Evolutionary conservation across 2,888 invertebrate genomes (phyloP).

Genomic region (Oxycera nigricornis): DNA sequence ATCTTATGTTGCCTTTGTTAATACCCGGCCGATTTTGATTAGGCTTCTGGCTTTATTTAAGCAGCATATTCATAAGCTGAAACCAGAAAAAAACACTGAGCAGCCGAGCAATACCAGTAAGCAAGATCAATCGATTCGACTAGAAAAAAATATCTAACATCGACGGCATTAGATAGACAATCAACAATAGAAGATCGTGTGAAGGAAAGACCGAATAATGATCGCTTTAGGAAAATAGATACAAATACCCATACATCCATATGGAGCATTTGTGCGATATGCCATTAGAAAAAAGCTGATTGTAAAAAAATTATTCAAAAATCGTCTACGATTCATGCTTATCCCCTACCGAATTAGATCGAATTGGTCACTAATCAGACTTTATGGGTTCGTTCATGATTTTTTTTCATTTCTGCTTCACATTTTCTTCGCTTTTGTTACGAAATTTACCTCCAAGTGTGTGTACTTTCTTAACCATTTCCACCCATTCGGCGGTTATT

Average conservation of each 20-base stretch:
- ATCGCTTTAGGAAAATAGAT: neutral
- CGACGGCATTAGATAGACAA: neutral
- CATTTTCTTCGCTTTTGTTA: neutral
- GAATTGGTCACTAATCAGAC: constrained; percentile 9
- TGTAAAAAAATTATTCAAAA: constrained; percentile 21
- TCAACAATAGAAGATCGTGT: constrained; percentile 4
- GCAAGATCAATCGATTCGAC: neutral
- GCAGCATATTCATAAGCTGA: neutral
- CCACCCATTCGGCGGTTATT: neutral
- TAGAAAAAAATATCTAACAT: neutral
- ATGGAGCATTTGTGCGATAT: neutral
- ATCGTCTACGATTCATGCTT: constrained; percentile 17
- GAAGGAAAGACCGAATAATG: constrained; percentile 4
- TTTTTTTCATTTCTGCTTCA: neutral
- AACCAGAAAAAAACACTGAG: neutral
- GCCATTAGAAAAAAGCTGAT: constrained; percentile 14
- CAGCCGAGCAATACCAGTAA: neutral
- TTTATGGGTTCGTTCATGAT: neutral
- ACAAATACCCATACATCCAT: neutral
- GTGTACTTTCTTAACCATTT: neutral
- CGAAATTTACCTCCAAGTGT: neutral
- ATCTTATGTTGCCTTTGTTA: constrained; percentile 24
- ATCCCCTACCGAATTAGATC: constrained; percentile 21
- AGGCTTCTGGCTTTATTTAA: constrained; percentile 32
- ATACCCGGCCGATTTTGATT: constrained; percentile 30